Evolutionary conservation across 2,797 vertebrate species (phyloP).

Genomic region (Oreonectes daqikongensis): DNA sequence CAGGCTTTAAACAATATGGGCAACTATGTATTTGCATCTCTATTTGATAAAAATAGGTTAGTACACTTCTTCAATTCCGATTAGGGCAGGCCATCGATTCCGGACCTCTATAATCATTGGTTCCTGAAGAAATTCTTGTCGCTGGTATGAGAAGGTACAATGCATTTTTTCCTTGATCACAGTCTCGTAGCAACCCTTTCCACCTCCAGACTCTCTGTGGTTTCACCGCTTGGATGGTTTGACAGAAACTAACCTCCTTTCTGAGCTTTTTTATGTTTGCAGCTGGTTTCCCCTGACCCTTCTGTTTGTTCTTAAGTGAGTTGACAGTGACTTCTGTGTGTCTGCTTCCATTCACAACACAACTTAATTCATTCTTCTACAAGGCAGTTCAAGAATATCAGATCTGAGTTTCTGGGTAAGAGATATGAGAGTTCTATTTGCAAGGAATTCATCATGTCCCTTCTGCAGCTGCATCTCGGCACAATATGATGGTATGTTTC

Average conservation of each 20-base stretch:
- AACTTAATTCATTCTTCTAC: constrained; percentile 55
- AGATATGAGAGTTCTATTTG: constrained; percentile 44
- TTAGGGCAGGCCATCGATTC: background rate
- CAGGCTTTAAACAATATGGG: background rate
- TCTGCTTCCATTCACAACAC: constrained; percentile 57
- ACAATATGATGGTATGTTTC: constrained; percentile 43
- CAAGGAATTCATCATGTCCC: constrained; percentile 48
- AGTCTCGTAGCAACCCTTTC: constrained; percentile 54
- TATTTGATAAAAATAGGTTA: background rate
- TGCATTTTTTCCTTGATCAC: constrained; percentile 55
- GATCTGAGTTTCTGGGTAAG: constrained; percentile 45
- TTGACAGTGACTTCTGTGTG: constrained; percentile 47
- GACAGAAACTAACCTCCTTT: constrained; percentile 59
- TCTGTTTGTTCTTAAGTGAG: constrained; percentile 45
- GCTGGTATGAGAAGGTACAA: background rate
- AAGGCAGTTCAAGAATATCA: constrained; percentile 58
- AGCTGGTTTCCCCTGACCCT: constrained; percentile 47
- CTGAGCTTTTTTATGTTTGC: constrained; percentile 53
- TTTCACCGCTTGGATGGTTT: constrained; percentile 51
- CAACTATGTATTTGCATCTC: background rate
- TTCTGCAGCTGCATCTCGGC: constrained; percentile 46
- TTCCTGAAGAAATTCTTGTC: constrained; percentile 4
- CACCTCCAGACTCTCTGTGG: constrained; percentile 48
- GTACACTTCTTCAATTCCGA: background rate
- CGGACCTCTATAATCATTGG: background rate